Conservation (phyloP, 1,140 invertebrate species). For the Drosophila pandora region DNA sequence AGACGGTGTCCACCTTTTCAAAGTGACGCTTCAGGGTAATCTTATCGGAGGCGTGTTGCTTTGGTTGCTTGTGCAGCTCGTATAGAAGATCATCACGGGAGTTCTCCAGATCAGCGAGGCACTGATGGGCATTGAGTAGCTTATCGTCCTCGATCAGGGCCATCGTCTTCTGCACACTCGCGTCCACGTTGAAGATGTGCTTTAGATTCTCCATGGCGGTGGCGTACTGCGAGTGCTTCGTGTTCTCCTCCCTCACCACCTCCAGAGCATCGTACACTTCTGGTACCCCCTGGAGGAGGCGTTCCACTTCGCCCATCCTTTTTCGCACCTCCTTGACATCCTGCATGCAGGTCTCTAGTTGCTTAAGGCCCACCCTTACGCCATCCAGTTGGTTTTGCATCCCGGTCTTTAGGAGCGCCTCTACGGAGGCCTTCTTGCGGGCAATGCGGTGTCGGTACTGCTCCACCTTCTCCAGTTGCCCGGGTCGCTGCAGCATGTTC, state of each 20-base stretch:
- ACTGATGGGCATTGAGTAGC: conserved; percentile 96
- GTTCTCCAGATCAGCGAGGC: conserved; percentile 97
- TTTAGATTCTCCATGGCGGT: conserved; percentile 99
- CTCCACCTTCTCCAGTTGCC: conserved; percentile 96
- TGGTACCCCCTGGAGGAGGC: conserved; percentile 87
- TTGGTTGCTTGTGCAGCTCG: conserved; percentile 96
- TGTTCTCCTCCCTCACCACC: conserved; percentile 95
- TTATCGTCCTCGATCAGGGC: conserved; percentile 98
- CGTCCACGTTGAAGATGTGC: conserved; percentile 98
- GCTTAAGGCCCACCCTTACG: conserved; percentile 95
- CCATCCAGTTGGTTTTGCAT: conserved; percentile 99
- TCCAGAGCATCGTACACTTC: conserved; percentile 91
- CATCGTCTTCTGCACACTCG: conserved; percentile 97
- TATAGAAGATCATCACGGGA: conserved; percentile 97
- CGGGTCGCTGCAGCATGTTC: conserved; percentile 96
- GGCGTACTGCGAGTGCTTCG: conserved; percentile 96
- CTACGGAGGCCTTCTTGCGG: conserved; percentile 96
- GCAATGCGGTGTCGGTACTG: conserved; percentile 86
- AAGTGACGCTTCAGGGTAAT: conserved; percentile 97
- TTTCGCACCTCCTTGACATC: conserved; percentile 92
- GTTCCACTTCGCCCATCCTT: conserved; percentile 89
- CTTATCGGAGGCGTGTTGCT: conserved; percentile 94
- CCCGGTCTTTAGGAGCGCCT: conserved; percentile 98
- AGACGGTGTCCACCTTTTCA: conserved; percentile 96
- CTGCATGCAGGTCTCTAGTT: conserved; percentile 92